Base-by-base conservation (phyloP, 1,140 invertebrate genomes). In the Idris sp. region DNA sequence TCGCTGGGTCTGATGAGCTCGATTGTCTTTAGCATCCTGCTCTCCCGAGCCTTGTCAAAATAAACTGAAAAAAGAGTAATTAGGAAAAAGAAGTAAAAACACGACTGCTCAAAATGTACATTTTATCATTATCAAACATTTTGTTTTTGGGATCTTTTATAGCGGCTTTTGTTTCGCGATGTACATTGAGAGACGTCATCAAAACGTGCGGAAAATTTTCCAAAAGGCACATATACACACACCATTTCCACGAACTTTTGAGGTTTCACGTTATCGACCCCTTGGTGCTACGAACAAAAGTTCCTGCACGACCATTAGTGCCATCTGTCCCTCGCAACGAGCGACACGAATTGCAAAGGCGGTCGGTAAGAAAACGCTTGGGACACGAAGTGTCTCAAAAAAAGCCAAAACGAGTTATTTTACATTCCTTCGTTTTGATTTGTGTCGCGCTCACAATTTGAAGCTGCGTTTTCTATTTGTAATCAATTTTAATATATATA, bases 81-180 rank as follows among this genome's bases (percentile, higher is more conserved):
- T n/a, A n/a, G n/a, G n/a, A n/a, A n/a, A n/a, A n/a, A n/a, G n/a
- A n/a, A n/a, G n/a, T n/a, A n/a, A n/a, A n/a, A 53, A 38, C 9
- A 46, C 13, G 61, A 59, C 69, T 53, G 48, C 71, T 74, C 71
- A 67, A 74, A 67, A 74, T 67, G 71, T 61, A 67, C 54, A 61
- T 61, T 53, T n/a, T n/a, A n/a, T n/a, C n/a, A n/a, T n/a, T n/a
- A n/a, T n/a, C n/a, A n/a, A n/a, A n/a, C n/a, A n/a, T n/a, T n/a
- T n/a, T n/a, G n/a, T n/a, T n/a, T n/a, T n/a, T n/a, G n/a, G n/a
- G n/a, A n/a, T 43, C n/a, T 43, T 71, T 46, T 48, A 15, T 71
- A 69, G 9, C n/a, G 6, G 1, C 30, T 59, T n/a, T 10, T 14
- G 33, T 35, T 0, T 3, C 28, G n/a, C 35, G 10, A 28, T 72